These are phyloP conservation scores for Scolopax mira DNA, from an alignment of 2,113 vertebrate species.

Conservation along the genomic window DNA sequence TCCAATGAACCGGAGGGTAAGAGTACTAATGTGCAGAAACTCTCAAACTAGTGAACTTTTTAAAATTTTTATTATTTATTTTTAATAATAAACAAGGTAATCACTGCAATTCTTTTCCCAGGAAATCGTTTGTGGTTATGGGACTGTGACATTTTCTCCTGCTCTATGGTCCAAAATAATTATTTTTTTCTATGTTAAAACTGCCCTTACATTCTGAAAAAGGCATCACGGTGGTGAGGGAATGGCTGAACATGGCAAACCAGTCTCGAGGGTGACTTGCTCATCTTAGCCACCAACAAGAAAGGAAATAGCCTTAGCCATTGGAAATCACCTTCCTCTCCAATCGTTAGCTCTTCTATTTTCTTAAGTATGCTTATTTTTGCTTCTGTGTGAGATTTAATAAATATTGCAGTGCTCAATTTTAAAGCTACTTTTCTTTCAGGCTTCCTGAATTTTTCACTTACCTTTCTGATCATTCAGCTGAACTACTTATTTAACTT, in stretches of 20 bases:
- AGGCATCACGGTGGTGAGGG: rapidly evolving
- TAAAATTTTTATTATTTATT: not conserved
- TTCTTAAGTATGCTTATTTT: not conserved
- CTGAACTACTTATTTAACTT: conserved; percentile 1
- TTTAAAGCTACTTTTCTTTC: conserved; percentile 12
- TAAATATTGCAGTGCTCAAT: not conserved
- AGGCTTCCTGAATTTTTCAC: not conserved
- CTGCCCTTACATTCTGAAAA: not conserved
- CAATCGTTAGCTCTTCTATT: not conserved
- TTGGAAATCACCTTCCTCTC: not conserved
- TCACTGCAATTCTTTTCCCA: not conserved
- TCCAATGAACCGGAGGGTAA: not conserved
- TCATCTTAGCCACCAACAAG: not conserved
- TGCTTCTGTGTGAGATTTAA: not conserved
- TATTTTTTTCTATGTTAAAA: not conserved
- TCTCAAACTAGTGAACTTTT: not conserved
- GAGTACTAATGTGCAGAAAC: not conserved
- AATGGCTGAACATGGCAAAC: not conserved
- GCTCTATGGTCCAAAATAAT: not conserved
- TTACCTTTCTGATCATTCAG: conserved; percentile 18
- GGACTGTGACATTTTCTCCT: not conserved
- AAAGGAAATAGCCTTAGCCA: not conserved
- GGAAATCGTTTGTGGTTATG: not conserved
- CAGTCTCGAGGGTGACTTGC: not conserved
- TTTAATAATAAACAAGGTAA: not conserved